Evolutionary conservation across 2,888 invertebrate genomes (phyloP), one percentile per base, ranked within the genome.

Genomic region (Chrysolina americana): DNA sequence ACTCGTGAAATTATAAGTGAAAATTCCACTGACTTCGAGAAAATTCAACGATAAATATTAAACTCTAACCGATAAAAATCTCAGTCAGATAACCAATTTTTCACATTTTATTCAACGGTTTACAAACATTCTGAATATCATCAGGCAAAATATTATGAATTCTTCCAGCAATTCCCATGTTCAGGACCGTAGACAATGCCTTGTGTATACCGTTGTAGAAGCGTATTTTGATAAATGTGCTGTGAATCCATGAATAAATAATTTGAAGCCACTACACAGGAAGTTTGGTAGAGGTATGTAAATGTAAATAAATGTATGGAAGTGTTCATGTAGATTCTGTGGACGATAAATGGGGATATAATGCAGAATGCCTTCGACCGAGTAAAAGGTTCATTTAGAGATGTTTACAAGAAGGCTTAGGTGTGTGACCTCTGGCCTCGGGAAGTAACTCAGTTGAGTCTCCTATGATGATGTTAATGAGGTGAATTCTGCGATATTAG

Each of bases 201-300:
- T 53, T 28, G 47, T 56, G 41, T 68, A 41, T 41, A 53, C 19
- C 19, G 19, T 68, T 53, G 41, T 68, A 50, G 50, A 66, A 66
- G 50, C 50, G 50, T 68, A 68, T 72, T 72, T 66, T 76, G 74
- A 76, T 76, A 65, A 74, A 72, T 74, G 71, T 68, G 74, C 73
- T 74, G 74, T 71, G 76, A 76, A 72, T 74, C 71, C 63, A 76
- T 76, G 74, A 76, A 76, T 76, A 74, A 66, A 69, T 70, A 74
- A 72, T 76, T 75, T 75, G 77, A 72, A 78, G 84, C 82, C 83
- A 23, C 72, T 66, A 70, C 75, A 75, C 75, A 75, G 75, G 75
- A 75, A 75, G 75, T 72, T n/a, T 63, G 70, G 65, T 56, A 62
- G 65, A 75, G 71, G 72, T 70, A 75, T 75, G 71, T 75, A 75